Evolutionary conservation across 2,888 invertebrate species (phyloP).

Genomic region (Tenthredo mesomela): DNA sequence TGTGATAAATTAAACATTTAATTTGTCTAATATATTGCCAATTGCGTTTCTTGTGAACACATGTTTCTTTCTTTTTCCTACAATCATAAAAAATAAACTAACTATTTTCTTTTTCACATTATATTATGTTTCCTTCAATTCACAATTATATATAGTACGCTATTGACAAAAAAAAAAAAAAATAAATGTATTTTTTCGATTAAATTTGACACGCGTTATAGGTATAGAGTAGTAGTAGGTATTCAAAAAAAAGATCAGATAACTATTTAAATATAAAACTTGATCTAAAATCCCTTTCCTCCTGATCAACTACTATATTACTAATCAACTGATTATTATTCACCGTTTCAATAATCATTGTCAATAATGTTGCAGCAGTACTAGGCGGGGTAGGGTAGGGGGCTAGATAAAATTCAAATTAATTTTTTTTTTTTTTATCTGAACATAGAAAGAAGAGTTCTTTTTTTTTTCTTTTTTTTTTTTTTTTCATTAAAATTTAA

Average conservation of each 20-base stretch:
- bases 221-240: too few species aligned
- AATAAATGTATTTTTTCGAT: not conserved
- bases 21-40: slow-evolving; percentile 5
- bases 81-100: not conserved
- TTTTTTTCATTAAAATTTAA: not conserved
- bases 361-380: not conserved
- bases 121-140: not conserved
- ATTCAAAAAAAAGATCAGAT: not conserved
- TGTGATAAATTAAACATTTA: not conserved
- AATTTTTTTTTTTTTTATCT: not conserved
- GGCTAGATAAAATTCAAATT: not conserved
- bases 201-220: not conserved
- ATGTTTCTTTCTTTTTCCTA: not conserved
- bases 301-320: not conserved
- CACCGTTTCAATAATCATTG: not conserved
- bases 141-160: not conserved
- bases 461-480: not conserved
- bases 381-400: not conserved
- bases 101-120: not conserved
- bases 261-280: not conserved
- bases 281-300: not conserved
- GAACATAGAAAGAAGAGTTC: not conserved
- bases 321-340: not conserved
- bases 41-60: not conserved
- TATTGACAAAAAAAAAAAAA: not conserved